A percentile compares a stretch with the other conserved stretches of the same genome.
These are phyloP conservation scores for Pterocles orientalis DNA, from an alignment of 2,113 vertebrate species.

Conservation along the genomic window DNA sequence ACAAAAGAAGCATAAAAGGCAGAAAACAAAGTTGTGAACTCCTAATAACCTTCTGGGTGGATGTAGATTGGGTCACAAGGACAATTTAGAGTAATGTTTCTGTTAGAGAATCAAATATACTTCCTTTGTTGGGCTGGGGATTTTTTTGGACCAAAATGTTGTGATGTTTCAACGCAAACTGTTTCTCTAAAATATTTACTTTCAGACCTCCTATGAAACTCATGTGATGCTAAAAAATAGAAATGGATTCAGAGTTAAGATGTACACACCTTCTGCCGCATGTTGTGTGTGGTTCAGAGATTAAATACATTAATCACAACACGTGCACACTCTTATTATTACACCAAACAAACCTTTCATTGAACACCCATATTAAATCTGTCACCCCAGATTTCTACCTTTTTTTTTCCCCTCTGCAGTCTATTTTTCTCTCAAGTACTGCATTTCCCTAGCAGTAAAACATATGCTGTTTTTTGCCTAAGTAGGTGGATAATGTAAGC, in stretches of 20 bases:
- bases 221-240: not conserved
- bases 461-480: constrained; percentile 79
- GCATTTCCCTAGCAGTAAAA: constrained; percentile 57
- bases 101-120: not conserved
- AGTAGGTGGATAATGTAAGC: constrained; percentile 76
- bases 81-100: not conserved
- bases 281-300: not conserved
- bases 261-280: not conserved
- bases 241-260: not conserved
- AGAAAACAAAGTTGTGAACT: constrained; percentile 38
- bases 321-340: not conserved
- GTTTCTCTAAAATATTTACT: not conserved
- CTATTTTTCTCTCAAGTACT: constrained; percentile 50
- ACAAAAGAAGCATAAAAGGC: constrained; percentile 2
- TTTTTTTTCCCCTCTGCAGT: not conserved
- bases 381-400: constrained; percentile 4
- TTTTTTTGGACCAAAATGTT: not conserved
- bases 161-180: not conserved
- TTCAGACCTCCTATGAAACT: not conserved
- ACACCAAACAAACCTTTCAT: not conserved
- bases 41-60: constrained; percentile 14
- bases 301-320: not conserved
- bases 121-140: not conserved
- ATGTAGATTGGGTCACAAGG: not conserved
- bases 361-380: not conserved